Base-by-base conservation (phyloP, 2,113 vertebrate species). In the Mormoops blainvillei region DNA sequence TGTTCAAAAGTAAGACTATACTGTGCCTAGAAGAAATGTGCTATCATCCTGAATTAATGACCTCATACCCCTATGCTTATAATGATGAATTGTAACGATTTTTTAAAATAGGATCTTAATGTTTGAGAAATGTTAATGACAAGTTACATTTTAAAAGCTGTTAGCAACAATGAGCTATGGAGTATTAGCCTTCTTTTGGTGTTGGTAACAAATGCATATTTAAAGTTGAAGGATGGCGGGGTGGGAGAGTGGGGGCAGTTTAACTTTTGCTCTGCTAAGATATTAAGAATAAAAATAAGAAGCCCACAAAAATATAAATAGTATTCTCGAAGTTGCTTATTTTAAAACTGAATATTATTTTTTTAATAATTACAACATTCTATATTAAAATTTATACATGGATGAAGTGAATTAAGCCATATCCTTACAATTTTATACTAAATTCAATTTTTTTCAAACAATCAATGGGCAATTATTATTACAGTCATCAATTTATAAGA, bases 361-460 rank as follows among this genome's bases (percentile, higher is more conserved):
- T 78, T 93, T 45, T 22, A 86, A 61, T 7, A 31, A n/a, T 20
- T 89, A 61, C 4, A 95, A 91, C 76, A 94, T 56, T 65, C 71
- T 93, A 41, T 74, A 65, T 89, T 91, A 83, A 82, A 92, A 96
- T 48, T 38, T 80, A 77, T 8, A 31, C 7, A 31, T 36, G 56
- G 67, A 65, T 18, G 36, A 83, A 78, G 22, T 26, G 58, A 88
- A 87, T 94, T 45, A 78, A 80, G 43, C 22, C 43, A 73, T 7
- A 67, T 52, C 9, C 33, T 56, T 82, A 82, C 2, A 36, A 68
- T 89, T 87, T 81, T 74, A 84, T 90, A 56, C 84, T 50, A 14
- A 68, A 94, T 56, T 88, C 87, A 86, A 93, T 94, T 80, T 94
- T 78, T 76, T 81, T 95, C 45, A 67, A 45, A 45, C 7, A 70